Base-by-base conservation (phyloP, 2,797 vertebrate species). In the Labroides dimidiatus region DNA sequence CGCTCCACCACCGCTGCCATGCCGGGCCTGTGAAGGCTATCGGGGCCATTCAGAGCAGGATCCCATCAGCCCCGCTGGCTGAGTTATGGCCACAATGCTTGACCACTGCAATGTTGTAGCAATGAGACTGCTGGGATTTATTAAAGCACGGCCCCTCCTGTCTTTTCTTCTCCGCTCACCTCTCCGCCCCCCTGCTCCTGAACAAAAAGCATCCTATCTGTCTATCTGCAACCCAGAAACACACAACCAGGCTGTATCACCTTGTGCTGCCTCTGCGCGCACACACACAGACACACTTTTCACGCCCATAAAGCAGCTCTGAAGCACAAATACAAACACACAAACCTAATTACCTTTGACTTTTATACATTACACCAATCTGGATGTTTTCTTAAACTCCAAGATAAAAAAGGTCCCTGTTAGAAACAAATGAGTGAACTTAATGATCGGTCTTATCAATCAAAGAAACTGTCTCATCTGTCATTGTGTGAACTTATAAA, bases 1-100 rank as follows among this genome's bases (percentile, higher is more conserved):
- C 67, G 75, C 52, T 68, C 30, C 41, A 51, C 76, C 61, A 27
- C 72, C 17, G 71, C 66, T 64, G 82, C 73, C 80, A 78, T 65
- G 78, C 77, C 65, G 80, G 52, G 57, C 67, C 48, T 61, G 45
- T 84, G 89, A 93, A 93, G 92, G 92, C 91, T 93, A 92, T 87
- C 85, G 63, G 78, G 65, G 76, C 88, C 81, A 86, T 92, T 91
- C 89, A 85, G 80, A 79, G 76, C 79, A 62, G 82, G 82, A 84
- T 85, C 88, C 91, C 87, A 91, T 93, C 88, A 90, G 79, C 88
- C 73, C 89, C 27, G 61, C 75, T 59, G 75, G 62, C 84, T 93
- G 92, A 93, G 64, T 93, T 91, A 93, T 89, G 75, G 91, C 37
- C 69, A 80, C 86, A 77, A 41, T 53, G 62, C 66, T 58, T 68